These are phyloP conservation scores for Creontiades dilutus DNA, from an alignment of 2,888 invertebrate species.

Conservation along the genomic window DNA sequence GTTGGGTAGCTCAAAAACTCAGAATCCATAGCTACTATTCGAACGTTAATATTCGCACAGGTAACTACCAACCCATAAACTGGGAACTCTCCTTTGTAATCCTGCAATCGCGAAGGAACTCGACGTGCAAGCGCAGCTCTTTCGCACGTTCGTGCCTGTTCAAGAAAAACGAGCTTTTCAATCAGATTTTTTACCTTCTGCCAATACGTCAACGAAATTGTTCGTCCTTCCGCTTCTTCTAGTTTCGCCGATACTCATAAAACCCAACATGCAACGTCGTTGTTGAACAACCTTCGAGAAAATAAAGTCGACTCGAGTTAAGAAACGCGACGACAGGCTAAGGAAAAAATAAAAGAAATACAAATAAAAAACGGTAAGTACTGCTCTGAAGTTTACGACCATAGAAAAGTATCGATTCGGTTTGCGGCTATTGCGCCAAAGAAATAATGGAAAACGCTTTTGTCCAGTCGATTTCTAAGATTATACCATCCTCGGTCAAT, in stretches of 20 bases:
- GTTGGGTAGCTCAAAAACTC: too few relatives aligned
- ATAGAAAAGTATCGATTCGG: neutral
- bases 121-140: neutral
- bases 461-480: neutral
- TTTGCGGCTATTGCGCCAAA: neutral
- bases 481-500: neutral
- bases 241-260: neutral
- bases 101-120: neutral
- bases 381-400: neutral
- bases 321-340: neutral
- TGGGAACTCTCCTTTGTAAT: neutral
- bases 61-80: too few relatives aligned
- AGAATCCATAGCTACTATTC: too few relatives aligned
- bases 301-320: neutral
- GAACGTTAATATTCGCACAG: too few relatives aligned
- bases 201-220: constrained; percentile 7
- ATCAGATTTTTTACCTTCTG: neutral
- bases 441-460: neutral
- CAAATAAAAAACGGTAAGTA: neutral
- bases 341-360: neutral
- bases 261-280: constrained; percentile 17
- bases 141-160: neutral
- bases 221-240: neutral
- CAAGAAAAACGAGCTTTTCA: neutral
- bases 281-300: constrained; percentile 11